Percentiles rank a stretch among this genome's conserved stretches.
Evolutionary conservation across 2,888 invertebrate species (phyloP).

Genomic region (Drosophila paramelanica): DNA sequence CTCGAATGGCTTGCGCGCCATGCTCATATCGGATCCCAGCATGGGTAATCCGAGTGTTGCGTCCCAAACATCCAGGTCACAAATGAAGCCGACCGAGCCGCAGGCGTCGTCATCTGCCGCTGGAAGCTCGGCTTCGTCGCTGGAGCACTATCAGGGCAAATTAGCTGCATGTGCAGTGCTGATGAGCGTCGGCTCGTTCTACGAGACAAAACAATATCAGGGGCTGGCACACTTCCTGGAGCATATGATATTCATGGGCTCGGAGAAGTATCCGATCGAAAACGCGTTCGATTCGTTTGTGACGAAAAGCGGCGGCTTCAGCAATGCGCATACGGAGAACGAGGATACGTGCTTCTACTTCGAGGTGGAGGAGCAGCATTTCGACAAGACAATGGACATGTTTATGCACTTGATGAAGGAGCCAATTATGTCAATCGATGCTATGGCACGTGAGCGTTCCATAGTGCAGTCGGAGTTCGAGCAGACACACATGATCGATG

Average conservation of each 20-base stretch:
- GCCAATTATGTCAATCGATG: conserved; percentile 93
- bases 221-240: conserved; percentile 94
- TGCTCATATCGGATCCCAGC: conserved; percentile 89
- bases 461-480: conserved; percentile 96
- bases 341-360: conserved; percentile 95
- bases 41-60: neutral
- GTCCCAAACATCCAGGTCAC: neutral
- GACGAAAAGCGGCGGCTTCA: conserved; percentile 92
- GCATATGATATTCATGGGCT: conserved; percentile 98
- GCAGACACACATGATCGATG: conserved; percentile 91
- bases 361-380: conserved; percentile 92
- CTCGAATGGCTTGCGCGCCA: conserved; percentile 90
- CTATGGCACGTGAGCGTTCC: conserved; percentile 94
- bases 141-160: conserved; percentile 79
- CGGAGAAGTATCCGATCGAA: conserved; percentile 94
- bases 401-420: conserved; percentile 95
- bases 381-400: conserved; percentile 90
- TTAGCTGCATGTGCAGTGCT: conserved; percentile 91
- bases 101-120: neutral
- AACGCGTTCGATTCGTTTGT: conserved; percentile 93
- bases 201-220: conserved; percentile 91
- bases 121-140: conserved; percentile 29
- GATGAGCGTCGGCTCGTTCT: conserved; percentile 92
- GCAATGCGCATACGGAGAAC: conserved; percentile 95
- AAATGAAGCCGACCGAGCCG: too few species aligned